Evolutionary conservation across 2,888 invertebrate species (phyloP).

Genomic region (Ormyrus rosae): DNA sequence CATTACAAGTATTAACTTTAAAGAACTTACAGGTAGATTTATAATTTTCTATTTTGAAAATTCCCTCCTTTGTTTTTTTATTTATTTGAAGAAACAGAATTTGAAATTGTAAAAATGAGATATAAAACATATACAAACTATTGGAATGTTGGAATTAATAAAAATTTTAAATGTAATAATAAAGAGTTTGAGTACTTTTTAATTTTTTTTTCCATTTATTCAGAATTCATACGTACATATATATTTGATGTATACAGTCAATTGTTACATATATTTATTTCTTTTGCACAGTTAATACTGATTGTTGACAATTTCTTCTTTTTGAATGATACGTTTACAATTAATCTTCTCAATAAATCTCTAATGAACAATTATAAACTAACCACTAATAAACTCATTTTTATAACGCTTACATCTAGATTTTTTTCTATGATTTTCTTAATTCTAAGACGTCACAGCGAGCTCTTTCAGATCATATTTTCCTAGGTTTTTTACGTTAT

Average conservation of each 20-base stretch:
- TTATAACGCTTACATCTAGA: constrained; percentile 54
- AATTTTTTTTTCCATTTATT: constrained; percentile 44
- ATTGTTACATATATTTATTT: constrained; percentile 54
- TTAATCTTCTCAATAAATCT: constrained; percentile 51
- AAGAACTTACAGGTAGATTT: constrained; percentile 15
- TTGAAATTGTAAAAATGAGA: constrained; percentile 52
- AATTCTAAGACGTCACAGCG: constrained; percentile 48
- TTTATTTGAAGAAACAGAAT: constrained; percentile 56
- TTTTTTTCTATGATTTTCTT: constrained; percentile 32
- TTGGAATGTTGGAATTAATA: constrained; percentile 42
- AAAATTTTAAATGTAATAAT: constrained; percentile 45
- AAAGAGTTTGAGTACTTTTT: constrained; percentile 23
- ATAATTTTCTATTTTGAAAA: constrained; percentile 16
- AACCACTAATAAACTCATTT: constrained; percentile 54
- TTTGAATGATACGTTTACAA: constrained; percentile 32
- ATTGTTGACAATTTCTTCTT: constrained; percentile 49
- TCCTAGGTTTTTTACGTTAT: constrained; percentile 27
- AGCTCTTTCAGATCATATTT: constrained; percentile 24
- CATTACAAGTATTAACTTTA: constrained; percentile 14
- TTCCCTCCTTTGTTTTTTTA: constrained; percentile 2
- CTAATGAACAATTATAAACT: constrained; percentile 51
- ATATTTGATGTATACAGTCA: constrained; percentile 54
- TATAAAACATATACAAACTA: constrained; percentile 48
- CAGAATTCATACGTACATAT: constrained; percentile 51
- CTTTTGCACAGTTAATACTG: constrained; percentile 54